phyloP scores from a whole-genome alignment of 2,797 vertebrate species.

The Sebastolobus alascanus region DNA sequence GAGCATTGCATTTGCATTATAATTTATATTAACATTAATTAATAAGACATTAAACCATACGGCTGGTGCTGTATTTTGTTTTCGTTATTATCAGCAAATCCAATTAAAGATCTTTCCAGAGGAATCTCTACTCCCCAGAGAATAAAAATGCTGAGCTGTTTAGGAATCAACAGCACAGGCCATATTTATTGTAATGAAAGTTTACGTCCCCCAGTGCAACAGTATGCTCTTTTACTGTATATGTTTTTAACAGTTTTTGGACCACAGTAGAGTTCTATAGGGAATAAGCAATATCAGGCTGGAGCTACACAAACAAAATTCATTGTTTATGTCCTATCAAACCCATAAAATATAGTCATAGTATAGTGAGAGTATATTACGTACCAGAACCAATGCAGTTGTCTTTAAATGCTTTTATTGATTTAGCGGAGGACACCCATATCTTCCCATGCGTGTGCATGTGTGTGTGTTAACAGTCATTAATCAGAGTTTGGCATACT shows the following conservation, averaged over 20 bases:
- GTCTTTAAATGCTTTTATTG: constrained; percentile 20
- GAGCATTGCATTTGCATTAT: no score
- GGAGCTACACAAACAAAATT: background rate
- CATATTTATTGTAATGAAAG: constrained; percentile 7
- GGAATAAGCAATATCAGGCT: background rate
- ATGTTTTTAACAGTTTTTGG: background rate
- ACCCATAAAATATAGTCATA: background rate
- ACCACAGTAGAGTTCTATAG: background rate
- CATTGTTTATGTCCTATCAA: background rate
- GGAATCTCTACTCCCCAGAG: background rate
- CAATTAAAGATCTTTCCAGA: background rate
- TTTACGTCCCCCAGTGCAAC: background rate
- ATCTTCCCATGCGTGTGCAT: constrained; percentile 1
- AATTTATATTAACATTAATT: no score
- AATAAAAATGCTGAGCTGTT: constrained; percentile 9
- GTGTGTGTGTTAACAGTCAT: constrained; percentile 15
- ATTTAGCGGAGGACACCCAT: constrained; percentile 9
- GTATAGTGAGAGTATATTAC: background rate
- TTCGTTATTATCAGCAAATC: constrained; percentile 5
- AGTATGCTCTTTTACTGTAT: background rate
- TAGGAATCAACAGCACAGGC: background rate
- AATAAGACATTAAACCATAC: background rate
- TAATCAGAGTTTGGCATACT: constrained; percentile 54
- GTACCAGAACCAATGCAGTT: background rate
- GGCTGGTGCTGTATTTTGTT: background rate